Evolutionary conservation across 2,113 vertebrate genomes (phyloP).

Genomic region (Notothenia coriiceps): DNA sequence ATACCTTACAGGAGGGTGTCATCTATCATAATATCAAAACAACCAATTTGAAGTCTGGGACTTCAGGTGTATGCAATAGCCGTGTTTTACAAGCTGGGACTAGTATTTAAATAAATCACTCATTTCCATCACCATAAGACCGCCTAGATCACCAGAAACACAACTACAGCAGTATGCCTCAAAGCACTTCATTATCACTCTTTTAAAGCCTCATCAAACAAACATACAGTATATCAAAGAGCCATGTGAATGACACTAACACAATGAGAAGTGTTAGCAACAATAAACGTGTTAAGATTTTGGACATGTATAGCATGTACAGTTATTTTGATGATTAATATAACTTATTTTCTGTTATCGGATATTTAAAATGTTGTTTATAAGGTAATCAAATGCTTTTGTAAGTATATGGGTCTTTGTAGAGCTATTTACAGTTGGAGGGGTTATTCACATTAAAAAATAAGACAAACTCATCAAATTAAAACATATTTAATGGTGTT

Average conservation of each 20-base stretch:
- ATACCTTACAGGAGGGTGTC: conserved; percentile 40
- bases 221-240: conserved; percentile 1
- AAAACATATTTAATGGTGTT: not conserved
- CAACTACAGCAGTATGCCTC: conserved; percentile 32
- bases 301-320: conserved; percentile 3
- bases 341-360: conserved; percentile 6
- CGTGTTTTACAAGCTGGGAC: not conserved
- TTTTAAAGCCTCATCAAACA: conserved; percentile 10
- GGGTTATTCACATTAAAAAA: not conserved
- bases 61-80: not conserved
- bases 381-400: conserved; percentile 11
- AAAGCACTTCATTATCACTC: conserved; percentile 36
- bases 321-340: conserved; percentile 9
- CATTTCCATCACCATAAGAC: conserved; percentile 29
- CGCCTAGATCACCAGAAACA: conserved; percentile 23
- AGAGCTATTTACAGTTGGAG: conserved; percentile 12
- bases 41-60: conserved; percentile 2
- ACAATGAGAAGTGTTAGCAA: conserved; percentile 19
- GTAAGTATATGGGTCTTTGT: conserved; percentile 15
- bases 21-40: conserved; percentile 29
- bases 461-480: conserved; percentile 20
- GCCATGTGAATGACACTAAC: not conserved
- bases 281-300: conserved; percentile 8
- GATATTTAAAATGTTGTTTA: conserved; percentile 8
- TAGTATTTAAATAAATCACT: conserved; percentile 26